Evolutionary conservation across 2,113 vertebrate species (phyloP), one percentile per base, ranked within the genome.

Genomic region (Triplophysa tibetana): DNA sequence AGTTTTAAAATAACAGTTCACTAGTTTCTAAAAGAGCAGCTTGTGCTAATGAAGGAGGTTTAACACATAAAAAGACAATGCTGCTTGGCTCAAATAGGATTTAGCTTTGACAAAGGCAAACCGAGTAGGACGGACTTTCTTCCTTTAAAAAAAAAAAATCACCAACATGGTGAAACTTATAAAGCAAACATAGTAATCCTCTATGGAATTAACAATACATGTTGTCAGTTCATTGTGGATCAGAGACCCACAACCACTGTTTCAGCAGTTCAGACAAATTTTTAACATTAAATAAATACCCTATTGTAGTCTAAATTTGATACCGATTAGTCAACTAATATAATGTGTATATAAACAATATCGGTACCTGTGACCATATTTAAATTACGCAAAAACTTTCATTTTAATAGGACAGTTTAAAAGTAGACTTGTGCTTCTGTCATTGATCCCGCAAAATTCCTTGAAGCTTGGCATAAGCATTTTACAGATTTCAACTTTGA

Each of bases 131-230:
- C 83, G 85, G 88, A 88, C 85, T 88, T 88, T 77, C 43, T 5
- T 45, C 11, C 41, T 43, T 43, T 43, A 43, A 43, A 88, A 82
- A 43, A 88, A 82, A 81, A 82, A 88, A 85, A 90, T 78, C 92
- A 93, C 92, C 92, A 93, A 93, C 92, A 90, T 93, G 92, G 91
- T 92, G 91, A 82, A 75, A 16, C 62, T 84, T 86, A 72, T 11
- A 45, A 70, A 9, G n/a, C 24, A 41, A 23, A 68, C 52, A 77
- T 83, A 75, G 79, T 78, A 88, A 85, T 83, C 26, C 58, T n/a
- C 66, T 38, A 72, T 60, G n/a, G 33, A 79, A 79, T 80, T 19
- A 60, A 19, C 62, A 70, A 70, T 80, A 16, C 79, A 58, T 52
- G 61, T 63, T 63, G 60, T 65, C 41, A 79, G 76, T 38, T 52